Evolutionary conservation across 2,113 vertebrate species (phyloP), one percentile per base, ranked within the genome.

Genomic region (Lophura nycthemera): DNA sequence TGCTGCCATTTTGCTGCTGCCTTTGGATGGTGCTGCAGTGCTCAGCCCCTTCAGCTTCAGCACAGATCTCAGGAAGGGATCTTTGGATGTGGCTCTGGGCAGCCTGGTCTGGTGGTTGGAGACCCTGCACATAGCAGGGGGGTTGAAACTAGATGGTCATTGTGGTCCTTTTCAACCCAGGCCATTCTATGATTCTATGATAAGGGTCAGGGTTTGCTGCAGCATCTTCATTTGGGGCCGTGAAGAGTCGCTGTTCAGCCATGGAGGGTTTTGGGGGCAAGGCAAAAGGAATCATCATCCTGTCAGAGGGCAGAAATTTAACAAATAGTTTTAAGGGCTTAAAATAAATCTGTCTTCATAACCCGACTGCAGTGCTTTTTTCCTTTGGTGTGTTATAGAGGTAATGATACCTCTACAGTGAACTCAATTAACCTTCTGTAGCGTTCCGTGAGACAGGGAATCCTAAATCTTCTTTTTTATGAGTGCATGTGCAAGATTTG

Each of bases 361-460:
- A 93, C 83, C 47, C 5, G 30, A 67, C 70, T 81, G 75, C 65
- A 20, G 82, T 64, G 69, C 47, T 77, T 95, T 92, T 88, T 89
- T 60, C 76, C 43, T 65, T 72, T 78, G 76, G 20, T 95, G 32
- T 34, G 80, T 94, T 94, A 71, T 61, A 75, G 90, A 86, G 69
- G 92, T 93, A 91, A 94, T 86, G 93, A 92, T 95, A 92, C 80
- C 72, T 96, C 91, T 72, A 22, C 66, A 13, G 80, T 92, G 94
- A 97, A 95, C 94, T 95, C 90, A 95, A 96, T 95, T 94, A 95
- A 94, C 96, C 94, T 95, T 80, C 90, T 81, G 73, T 63, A 90
- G 83, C 86, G 85, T 95, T 78, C 79, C 1, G 0, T 91, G 83
- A 84, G 95, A 93, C 83, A 73, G 73, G 54, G 76, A 72, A 59